Base-by-base conservation (phyloP, 2,888 invertebrate genomes). In the Luffia ferchaultella region DNA sequence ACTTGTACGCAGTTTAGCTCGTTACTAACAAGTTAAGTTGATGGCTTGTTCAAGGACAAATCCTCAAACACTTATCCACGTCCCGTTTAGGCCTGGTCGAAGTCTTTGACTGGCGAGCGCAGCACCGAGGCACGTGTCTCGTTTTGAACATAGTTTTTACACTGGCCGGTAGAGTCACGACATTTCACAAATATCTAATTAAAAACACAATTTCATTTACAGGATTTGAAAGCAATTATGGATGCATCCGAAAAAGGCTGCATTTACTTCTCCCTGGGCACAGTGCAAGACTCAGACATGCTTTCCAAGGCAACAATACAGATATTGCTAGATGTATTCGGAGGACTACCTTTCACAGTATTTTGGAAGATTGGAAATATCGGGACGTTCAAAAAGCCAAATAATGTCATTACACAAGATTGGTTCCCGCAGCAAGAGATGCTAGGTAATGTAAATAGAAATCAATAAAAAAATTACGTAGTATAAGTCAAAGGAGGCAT, bases 381-480 rank as follows among this genome's bases (percentile, higher is more conserved):
- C 1, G 73, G 74, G 5, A 57, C 71, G 57, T 66, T 82, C 15
- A 70, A 73, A 20, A 69, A 72, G 53, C 71, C 85, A 17, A 62
- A 68, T 9, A 85, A 86, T 58, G 74, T 88, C 0, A 67, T 79
- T 43, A 60, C 78, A 1, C 63, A 65, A 16, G 62, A 66, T 16
- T 88, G 87, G 87, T 74, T 86, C 51, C 86, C 87, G 1, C 88
- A 88, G 55, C 82, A 86, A 58, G 80, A 85, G 62, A 54, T 87
- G 53, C 66, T 88, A 52, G 85, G 87, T 86, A 62, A 57, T n/a
- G n/a, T n/a, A n/a, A n/a, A n/a, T n/a, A n/a, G n/a, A n/a, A n/a
- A n/a, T n/a, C n/a, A n/a, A n/a, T n/a, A n/a, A n/a, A n/a, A 9
- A 40, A 9, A 40, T 40, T 40, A 7, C 9, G 40, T 40, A 40